Conservation (phyloP, 2,797 vertebrate species). For the Microctenopoma lineatum region DNA sequence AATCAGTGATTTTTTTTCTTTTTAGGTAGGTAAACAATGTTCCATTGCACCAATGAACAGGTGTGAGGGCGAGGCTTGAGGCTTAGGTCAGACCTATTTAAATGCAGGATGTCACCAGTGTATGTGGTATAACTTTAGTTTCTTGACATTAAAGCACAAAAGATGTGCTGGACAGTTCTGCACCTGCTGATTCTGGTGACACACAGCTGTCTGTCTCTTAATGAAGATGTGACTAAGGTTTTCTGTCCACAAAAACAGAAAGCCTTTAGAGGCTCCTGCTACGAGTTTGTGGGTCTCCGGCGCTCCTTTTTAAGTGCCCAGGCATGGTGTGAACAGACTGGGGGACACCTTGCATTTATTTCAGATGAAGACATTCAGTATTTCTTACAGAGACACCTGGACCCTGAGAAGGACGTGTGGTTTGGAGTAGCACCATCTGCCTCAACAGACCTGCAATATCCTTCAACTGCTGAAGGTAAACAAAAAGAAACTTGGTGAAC, state of each 20-base stretch:
- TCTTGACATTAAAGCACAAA: slow-evolving; percentile 18
- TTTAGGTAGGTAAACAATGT: slow-evolving; percentile 27
- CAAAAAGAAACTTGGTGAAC: neutral
- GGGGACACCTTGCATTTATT: slow-evolving; percentile 91
- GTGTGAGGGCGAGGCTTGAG: slow-evolving; percentile 5
- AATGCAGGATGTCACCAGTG: slow-evolving; percentile 36
- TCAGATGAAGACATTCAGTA: slow-evolving; percentile 84
- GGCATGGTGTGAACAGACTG: slow-evolving; percentile 89
- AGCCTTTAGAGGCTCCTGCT: slow-evolving; percentile 86
- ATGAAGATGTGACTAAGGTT: slow-evolving; percentile 31
- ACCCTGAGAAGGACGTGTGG: slow-evolving; percentile 86
- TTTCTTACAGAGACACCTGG: slow-evolving; percentile 85
- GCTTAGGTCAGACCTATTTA: slow-evolving; percentile 61
- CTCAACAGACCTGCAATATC: slow-evolving; percentile 55
- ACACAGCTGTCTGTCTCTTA: slow-evolving; percentile 17
- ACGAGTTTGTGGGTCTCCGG: slow-evolving; percentile 84
- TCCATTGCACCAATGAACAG: slow-evolving; percentile 35
- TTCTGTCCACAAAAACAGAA: slow-evolving; percentile 83
- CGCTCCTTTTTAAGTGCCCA: slow-evolving; percentile 83
- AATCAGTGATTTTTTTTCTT: slow-evolving; percentile 8
- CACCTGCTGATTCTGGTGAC: slow-evolving; percentile 55
- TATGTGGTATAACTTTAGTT: neutral
- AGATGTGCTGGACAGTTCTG: slow-evolving; percentile 67
- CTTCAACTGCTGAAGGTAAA: slow-evolving; percentile 70
- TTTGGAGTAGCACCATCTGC: slow-evolving; percentile 82